phyloP scores from a whole-genome alignment of 1,140 invertebrate species.

The Anastrepha ludens region DNA sequence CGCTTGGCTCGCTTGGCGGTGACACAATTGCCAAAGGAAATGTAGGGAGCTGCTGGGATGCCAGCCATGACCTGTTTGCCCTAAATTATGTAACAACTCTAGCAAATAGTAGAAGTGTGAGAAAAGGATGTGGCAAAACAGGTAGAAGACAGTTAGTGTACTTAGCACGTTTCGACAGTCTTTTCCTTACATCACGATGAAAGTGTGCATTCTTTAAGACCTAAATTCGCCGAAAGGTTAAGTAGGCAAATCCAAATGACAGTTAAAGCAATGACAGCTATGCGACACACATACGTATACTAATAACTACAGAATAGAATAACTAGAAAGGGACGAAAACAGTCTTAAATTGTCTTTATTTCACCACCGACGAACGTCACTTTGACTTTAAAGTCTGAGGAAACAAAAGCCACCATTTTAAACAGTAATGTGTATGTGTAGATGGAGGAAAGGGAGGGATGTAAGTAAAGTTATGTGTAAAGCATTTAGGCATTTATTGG shows the following conservation, averaged over 20 bases:
- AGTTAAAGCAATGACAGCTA: constrained; percentile 22
- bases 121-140: background rate
- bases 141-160: background rate
- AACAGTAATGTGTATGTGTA: background rate
- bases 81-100: constrained; percentile 15
- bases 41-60: background rate
- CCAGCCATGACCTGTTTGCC: background rate
- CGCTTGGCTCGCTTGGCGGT: background rate
- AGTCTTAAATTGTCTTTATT: too few relatives aligned
- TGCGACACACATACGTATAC: background rate
- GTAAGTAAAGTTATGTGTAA: constrained; percentile 23
- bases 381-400: background rate
- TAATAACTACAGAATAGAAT: too few relatives aligned
- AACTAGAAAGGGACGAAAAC: too few relatives aligned
- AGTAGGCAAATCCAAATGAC: constrained; percentile 26
- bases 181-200: background rate
- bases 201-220: background rate
- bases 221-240: constrained; percentile 26
- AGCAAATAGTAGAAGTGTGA: background rate
- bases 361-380: too few relatives aligned
- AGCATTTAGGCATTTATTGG: constrained; percentile 42
- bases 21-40: background rate
- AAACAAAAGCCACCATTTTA: background rate
- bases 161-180: constrained; percentile 1
- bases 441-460: background rate